Percentiles rank a stretch among this genome's conserved stretches.
These are phyloP conservation scores for Spisula subtruncata DNA, from an alignment of 2,888 invertebrate genomes.

Conservation along the genomic window DNA sequence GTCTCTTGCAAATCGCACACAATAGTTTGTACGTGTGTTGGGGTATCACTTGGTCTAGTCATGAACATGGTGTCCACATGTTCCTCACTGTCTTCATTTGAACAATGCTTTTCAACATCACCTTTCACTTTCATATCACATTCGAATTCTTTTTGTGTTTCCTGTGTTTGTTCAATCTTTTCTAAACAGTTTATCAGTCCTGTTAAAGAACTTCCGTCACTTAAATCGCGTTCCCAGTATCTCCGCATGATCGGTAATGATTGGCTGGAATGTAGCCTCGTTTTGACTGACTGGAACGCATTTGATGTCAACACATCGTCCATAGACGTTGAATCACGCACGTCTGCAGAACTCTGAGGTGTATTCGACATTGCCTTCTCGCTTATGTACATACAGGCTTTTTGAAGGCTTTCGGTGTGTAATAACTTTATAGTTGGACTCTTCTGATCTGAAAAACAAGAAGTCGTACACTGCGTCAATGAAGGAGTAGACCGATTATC, in stretches of 20 bases:
- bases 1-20: background rate
- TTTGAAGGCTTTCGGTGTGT: constrained; percentile 69
- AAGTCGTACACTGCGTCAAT: too few species aligned
- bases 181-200: constrained; percentile 31
- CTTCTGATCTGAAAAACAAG: background rate
- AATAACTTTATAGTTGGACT: constrained; percentile 37
- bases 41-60: background rate
- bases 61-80: background rate
- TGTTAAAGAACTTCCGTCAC: constrained; percentile 21
- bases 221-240: constrained; percentile 43
- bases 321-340: background rate
- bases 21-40: background rate
- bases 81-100: background rate
- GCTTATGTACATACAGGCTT: constrained; percentile 71
- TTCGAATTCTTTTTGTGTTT: background rate
- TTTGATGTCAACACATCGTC: background rate
- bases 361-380: constrained; percentile 48
- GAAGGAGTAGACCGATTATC: too few species aligned
- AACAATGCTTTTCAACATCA: background rate
- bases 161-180: background rate
- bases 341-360: background rate
- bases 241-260: constrained; percentile 63
- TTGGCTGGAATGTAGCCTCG: constrained; percentile 44
- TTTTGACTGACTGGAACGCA: constrained; percentile 23
- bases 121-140: background rate